Percentiles rank a stretch among this genome's conserved stretches.
Conservation (phyloP, 2,797 vertebrate genomes). For the Anguilla anguilla region DNA sequence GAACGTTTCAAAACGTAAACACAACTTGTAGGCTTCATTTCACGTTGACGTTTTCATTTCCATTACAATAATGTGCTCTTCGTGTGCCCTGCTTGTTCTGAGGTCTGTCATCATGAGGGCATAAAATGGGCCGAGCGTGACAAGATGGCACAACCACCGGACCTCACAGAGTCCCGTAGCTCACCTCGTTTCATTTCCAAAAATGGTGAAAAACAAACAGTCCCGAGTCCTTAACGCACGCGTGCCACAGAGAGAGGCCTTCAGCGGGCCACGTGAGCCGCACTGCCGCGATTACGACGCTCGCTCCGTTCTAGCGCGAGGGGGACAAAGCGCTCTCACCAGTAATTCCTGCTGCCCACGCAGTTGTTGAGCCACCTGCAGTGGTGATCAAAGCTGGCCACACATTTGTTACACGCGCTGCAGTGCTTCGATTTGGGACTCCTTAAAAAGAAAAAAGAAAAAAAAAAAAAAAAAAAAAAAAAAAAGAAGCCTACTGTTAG, state of each 20-base stretch:
- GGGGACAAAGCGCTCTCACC: slow-evolving; percentile 70
- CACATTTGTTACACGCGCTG: slow-evolving; percentile 95
- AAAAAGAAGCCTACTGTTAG: slow-evolving; percentile 10
- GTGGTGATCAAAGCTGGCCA: slow-evolving; percentile 95
- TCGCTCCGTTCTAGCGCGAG: not conserved
- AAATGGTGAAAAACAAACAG: not conserved
- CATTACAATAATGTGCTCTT: not conserved
- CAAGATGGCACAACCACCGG: not conserved
- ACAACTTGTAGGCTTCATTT: not conserved
- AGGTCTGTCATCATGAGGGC: not conserved
- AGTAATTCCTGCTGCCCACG: slow-evolving; percentile 94
- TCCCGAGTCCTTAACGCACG: not conserved
- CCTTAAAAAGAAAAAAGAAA: slow-evolving; percentile 63
- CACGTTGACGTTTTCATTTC: not conserved
- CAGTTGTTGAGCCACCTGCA: slow-evolving; percentile 99
- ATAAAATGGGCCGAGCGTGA: not conserved
- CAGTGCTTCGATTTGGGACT: slow-evolving; percentile 94
- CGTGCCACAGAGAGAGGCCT: not conserved
- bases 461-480: slow-evolving; percentile 11
- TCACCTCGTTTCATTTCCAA: not conserved
- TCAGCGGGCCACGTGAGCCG: not conserved
- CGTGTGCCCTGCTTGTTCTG: not conserved
- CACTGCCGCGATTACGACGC: not conserved
- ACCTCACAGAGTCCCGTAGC: not conserved
- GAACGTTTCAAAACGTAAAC: not conserved